Base-by-base conservation (phyloP, 2,888 invertebrate species). In the Trachelus iudaicus region DNA sequence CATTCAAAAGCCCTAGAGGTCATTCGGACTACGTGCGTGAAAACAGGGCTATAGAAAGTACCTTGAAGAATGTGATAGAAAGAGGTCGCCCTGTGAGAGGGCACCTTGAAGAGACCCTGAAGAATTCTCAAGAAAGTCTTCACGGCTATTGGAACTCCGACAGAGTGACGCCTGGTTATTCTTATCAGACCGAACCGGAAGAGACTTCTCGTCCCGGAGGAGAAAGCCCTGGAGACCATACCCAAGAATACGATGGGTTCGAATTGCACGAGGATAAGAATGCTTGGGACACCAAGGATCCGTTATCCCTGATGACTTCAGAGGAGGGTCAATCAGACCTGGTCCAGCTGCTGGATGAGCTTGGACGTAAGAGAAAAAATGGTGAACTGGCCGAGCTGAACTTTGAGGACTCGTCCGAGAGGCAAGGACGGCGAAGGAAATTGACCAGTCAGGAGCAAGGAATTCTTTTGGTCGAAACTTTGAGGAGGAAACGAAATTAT, bases 361-460 rank as follows among this genome's bases (percentile, higher is more conserved):
- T 89, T 73, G 84, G 78, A 71, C 81, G 75, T 69, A 80, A 77
- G 71, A 79, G 80, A 68, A 69, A 78, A 30, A 80, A 76, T 34
- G 85, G 81, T 6, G 81, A 82, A 69, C 30, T 77, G 6, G 81
- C 15, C 11, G 74, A 33, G 23, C 30, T 78, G 11, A 73, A 77
- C 73, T 35, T 75, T n/a, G 68, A 37, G 12, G 37, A 69, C 15
- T 40, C 56, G 56, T 75, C 75, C 0, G 79, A 81, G 81, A 84
- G 87, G 73, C 84, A 84, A 87, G 90, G 85, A 73, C 89, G 88
- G 85, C 89, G 87, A 81, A 94, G 87, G 93, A 95, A 81, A 92
- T 92, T 82, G 92, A 94, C 87, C 93, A 95, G 83, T 69, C 96
- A 96, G 87, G 95, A 96, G 82, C 96, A 96, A 87, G 96, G 96